Conservation (phyloP, 2,888 invertebrate genomes). For the Dicroscelio sp. region DNA sequence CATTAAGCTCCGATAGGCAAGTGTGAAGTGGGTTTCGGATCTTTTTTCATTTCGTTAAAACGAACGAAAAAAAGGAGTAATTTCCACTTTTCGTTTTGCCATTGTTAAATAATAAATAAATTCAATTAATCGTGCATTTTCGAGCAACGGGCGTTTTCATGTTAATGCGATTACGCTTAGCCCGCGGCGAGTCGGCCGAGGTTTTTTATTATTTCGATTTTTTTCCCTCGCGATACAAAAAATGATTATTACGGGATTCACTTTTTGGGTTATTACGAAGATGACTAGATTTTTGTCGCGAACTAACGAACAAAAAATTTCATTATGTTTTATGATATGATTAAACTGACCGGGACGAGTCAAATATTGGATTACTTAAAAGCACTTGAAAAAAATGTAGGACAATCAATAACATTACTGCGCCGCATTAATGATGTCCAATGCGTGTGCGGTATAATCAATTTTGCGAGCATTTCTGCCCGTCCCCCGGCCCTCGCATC, state of each 20-base stretch:
- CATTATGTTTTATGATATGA: constrained; percentile 68
- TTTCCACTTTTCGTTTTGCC: too few species aligned
- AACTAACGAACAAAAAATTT: constrained; percentile 52
- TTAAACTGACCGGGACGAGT: constrained; percentile 40
- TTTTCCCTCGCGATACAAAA: constrained; percentile 49
- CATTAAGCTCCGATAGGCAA: too few species aligned
- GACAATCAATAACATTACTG: constrained; percentile 68
- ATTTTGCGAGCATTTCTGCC: too few species aligned
- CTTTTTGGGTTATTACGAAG: constrained; percentile 65
- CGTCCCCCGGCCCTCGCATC: too few species aligned
- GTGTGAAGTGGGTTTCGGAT: too few species aligned
- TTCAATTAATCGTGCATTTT: constrained; percentile 47
- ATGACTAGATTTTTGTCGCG: constrained; percentile 71
- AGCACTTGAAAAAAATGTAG: constrained; percentile 38
- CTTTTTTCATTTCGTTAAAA: too few species aligned
- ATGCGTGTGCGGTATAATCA: too few species aligned
- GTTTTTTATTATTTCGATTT: too few species aligned
- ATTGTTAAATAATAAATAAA: constrained; percentile 53
- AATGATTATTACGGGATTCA: constrained; percentile 55
- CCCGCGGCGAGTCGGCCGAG: constrained; percentile 36
- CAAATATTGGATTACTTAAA: constrained; percentile 63
- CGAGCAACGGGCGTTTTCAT: constrained; percentile 28
- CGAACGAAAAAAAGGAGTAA: too few species aligned
- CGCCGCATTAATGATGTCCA: constrained; percentile 49
- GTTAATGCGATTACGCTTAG: constrained; percentile 43